A percentile compares a stretch with the other conserved stretches of the same genome.
These are phyloP conservation scores for Coecobrya sp. DNA, from an alignment of 2,888 invertebrate genomes.

Conservation along the genomic window DNA sequence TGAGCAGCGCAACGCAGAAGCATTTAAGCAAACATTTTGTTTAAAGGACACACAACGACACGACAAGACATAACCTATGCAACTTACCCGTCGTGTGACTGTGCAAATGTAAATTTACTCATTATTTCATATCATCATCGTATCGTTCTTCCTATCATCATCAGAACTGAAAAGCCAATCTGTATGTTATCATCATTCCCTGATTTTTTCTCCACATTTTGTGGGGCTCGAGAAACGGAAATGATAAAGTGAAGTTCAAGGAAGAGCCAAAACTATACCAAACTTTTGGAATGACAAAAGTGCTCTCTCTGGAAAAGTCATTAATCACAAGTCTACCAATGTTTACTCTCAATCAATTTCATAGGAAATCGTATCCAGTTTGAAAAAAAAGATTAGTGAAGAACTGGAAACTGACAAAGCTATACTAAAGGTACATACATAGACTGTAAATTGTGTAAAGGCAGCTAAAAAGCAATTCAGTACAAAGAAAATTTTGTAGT, in stretches of 20 bases:
- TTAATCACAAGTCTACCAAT: no score
- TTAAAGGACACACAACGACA: conserved; percentile 50
- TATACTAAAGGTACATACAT: no score
- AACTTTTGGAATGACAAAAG: background rate
- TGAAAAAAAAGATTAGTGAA: no score
- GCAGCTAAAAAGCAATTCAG: conserved; percentile 5
- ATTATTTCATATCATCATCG: conserved; percentile 22
- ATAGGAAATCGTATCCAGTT: no score
- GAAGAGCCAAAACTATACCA: background rate
- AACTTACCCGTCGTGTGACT: background rate
- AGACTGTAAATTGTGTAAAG: background rate
- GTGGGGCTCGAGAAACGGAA: background rate
- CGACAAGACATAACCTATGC: conserved; percentile 14
- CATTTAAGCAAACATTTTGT: conserved; percentile 42
- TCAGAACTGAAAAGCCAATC: background rate
- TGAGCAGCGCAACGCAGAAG: background rate
- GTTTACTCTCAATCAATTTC: no score
- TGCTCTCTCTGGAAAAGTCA: background rate
- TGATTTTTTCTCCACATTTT: background rate
- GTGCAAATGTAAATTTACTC: conserved; percentile 44
- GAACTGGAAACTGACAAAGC: no score
- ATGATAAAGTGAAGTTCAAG: conserved; percentile 10
- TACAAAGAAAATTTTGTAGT: background rate
- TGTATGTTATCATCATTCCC: background rate
- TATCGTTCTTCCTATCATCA: conserved; percentile 30